These are phyloP conservation scores for Drosophila kuntzei DNA, from an alignment of 2,888 invertebrate species.

Conservation along the genomic window DNA sequence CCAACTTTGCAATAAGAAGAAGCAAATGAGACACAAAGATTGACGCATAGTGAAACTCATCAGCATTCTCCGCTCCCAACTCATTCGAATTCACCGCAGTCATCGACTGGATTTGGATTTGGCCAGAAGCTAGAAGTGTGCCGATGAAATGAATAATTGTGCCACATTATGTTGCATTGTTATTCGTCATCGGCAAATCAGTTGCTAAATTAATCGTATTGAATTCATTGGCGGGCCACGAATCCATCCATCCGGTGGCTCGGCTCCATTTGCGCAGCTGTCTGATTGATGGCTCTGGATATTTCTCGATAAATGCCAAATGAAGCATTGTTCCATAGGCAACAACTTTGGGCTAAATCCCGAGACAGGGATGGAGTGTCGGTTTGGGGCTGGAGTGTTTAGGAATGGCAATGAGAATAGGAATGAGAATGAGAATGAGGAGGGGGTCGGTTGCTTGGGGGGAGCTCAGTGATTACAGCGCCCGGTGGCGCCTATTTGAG, in stretches of 20 bases:
- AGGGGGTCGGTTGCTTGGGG: constrained; percentile 29
- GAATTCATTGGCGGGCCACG: constrained; percentile 68
- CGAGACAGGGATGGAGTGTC: neutral
- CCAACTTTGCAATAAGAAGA: too few species aligned
- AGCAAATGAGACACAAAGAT: neutral
- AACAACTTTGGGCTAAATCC: constrained; percentile 17
- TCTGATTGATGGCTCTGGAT: constrained; percentile 66
- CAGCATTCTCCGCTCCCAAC: constrained; percentile 4
- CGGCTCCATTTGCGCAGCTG: constrained; percentile 40
- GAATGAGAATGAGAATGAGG: neutral
- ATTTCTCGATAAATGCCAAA: constrained; percentile 52
- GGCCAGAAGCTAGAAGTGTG: constrained; percentile 25
- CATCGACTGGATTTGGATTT: constrained; percentile 28
- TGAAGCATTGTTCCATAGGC: constrained; percentile 50
- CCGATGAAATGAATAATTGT: constrained; percentile 74
- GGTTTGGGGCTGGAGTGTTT: neutral
- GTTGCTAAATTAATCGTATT: constrained; percentile 79
- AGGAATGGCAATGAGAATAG: constrained; percentile 4
- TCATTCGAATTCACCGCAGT: constrained; percentile 23
- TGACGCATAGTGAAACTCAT: constrained; percentile 35
- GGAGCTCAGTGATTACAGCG: constrained; percentile 57
- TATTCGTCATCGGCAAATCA: constrained; percentile 79
- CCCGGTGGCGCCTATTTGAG: constrained; percentile 61
- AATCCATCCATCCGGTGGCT: constrained; percentile 45
- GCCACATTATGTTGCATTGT: constrained; percentile 79